phyloP scores from a whole-genome alignment of 2,797 vertebrate species.

The Crax fasciolata region DNA sequence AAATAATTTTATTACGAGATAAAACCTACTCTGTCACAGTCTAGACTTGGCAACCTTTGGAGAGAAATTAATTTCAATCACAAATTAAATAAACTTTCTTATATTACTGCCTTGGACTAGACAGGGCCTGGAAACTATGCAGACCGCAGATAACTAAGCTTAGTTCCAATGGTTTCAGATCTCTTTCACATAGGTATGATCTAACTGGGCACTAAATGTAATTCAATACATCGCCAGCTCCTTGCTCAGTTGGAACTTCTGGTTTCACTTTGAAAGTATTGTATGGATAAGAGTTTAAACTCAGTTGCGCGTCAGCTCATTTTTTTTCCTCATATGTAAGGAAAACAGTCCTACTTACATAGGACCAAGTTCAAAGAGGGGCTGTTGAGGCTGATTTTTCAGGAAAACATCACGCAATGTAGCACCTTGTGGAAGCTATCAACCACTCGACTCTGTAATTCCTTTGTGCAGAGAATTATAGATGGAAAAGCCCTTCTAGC shows the following conservation, averaged over 20 bases:
- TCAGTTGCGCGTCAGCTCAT: not conserved
- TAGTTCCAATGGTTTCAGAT: not conserved
- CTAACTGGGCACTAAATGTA: not conserved
- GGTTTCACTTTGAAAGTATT: not conserved
- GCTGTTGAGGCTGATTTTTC: not conserved
- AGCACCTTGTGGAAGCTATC: not conserved
- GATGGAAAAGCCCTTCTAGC: not conserved
- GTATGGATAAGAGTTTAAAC: not conserved
- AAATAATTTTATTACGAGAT: not conserved
- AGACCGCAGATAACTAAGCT: not conserved
- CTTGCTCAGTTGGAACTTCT: not conserved
- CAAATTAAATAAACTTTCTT: constrained; percentile 3
- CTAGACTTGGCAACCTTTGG: not conserved
- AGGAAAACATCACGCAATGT: not conserved
- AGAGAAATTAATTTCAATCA: constrained; percentile 17
- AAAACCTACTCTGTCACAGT: not conserved
- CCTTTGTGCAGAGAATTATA: not conserved
- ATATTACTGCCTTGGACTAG: not conserved
- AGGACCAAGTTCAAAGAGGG: not conserved
- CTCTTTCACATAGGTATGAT: not conserved
- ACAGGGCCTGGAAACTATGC: not conserved
- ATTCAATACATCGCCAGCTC: not conserved
- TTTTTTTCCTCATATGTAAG: not conserved
- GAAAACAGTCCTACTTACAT: not conserved
- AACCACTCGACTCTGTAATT: not conserved